These are phyloP conservation scores for Zaprionus taronus DNA, from an alignment of 1,140 invertebrate species.

Conservation along the genomic window DNA sequence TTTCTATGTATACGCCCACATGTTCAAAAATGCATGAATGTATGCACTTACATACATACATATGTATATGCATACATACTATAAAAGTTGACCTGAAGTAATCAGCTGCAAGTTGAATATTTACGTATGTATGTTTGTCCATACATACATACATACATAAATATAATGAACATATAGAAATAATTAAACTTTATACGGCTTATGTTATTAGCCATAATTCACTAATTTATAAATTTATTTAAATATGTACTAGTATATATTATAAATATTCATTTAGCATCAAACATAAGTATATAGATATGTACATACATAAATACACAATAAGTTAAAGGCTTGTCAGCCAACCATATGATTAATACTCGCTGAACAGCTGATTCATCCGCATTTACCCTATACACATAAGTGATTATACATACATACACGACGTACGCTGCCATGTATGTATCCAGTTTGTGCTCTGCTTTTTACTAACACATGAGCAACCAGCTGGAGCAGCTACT, in stretches of 20 bases:
- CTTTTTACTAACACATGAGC: slow-evolving; percentile 50
- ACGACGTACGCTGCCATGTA: not conserved
- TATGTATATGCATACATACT: slow-evolving; percentile 13
- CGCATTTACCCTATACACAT: slow-evolving; percentile 27
- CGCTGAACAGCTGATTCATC: slow-evolving; percentile 78
- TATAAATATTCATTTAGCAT: not conserved
- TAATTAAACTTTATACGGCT: not conserved
- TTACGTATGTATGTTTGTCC: slow-evolving; percentile 7
- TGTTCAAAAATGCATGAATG: not conserved
- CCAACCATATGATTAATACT: slow-evolving; percentile 75
- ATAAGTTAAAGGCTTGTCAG: slow-evolving; percentile 40
- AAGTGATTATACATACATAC: slow-evolving; percentile 10
- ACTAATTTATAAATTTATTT: not conserved
- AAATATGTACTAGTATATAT: not conserved
- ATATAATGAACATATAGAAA: slow-evolving; percentile 8
- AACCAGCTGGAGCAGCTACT: slow-evolving; percentile 61
- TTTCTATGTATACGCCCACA: not conserved
- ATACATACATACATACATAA: not conserved
- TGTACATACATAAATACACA: slow-evolving; percentile 37
- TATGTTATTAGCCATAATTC: not conserved
- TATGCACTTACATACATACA: slow-evolving; percentile 19
- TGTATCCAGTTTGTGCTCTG: slow-evolving; percentile 33
- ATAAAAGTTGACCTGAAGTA: slow-evolving; percentile 1
- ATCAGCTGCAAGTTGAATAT: not conserved
- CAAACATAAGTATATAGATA: slow-evolving; percentile 7